phyloP scores from a whole-genome alignment of 2,113 vertebrate species.

The Ploceus nigricollis region DNA sequence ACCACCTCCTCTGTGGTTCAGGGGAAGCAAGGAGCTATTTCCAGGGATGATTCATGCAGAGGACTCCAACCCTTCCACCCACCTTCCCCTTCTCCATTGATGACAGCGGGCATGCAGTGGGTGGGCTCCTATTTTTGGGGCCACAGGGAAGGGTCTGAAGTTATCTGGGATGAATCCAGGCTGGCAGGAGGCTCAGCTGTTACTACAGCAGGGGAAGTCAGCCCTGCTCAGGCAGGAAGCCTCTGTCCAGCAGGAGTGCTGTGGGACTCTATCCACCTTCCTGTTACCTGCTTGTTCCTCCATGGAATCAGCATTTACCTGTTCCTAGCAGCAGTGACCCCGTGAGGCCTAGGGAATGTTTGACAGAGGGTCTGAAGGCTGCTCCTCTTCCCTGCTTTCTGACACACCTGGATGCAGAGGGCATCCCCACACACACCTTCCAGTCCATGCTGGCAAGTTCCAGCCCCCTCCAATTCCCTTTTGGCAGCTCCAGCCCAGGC shows the following conservation, averaged over 20 bases:
- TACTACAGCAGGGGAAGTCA: neutral
- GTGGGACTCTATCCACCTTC: accelerated
- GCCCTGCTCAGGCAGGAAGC: neutral
- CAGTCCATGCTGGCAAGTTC: neutral
- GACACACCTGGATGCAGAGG: neutral
- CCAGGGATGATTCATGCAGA: constrained; percentile 26
- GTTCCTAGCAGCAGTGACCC: neutral
- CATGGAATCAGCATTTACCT: neutral
- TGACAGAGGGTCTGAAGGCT: neutral
- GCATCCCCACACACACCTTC: neutral
- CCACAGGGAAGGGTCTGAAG: neutral
- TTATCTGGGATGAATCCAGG: neutral
- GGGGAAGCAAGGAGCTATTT: neutral
- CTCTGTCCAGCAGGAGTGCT: neutral
- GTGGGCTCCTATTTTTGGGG: constrained; percentile 40
- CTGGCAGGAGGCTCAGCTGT: neutral
- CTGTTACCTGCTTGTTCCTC: neutral
- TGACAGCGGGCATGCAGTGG: constrained; percentile 11
- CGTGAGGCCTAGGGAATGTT: neutral
- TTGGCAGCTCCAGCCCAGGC: accelerated
- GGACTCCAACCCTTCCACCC: neutral
- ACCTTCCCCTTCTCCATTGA: constrained; percentile 38
- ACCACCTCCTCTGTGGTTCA: neutral
- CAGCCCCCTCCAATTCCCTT: neutral
- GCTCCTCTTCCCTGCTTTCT: neutral